Evolutionary conservation across 1,140 invertebrate genomes (phyloP), one percentile per base, ranked within the genome.

Genomic region (Drosophila willistoni): DNA sequence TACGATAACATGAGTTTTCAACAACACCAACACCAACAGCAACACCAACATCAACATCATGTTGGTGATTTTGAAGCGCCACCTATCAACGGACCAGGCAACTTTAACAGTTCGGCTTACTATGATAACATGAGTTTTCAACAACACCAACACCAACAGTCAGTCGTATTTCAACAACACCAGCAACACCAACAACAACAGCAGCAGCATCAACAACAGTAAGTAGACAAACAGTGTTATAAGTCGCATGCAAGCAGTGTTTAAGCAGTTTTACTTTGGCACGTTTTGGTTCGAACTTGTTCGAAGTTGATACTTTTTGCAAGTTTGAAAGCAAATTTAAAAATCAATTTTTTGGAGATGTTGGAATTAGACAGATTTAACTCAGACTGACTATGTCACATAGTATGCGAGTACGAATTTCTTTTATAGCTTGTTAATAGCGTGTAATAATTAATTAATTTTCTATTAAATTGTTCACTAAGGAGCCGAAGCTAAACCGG

Each of bases 91-190:
- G 81, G 71, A 2, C 71, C 80, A 2, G 57, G 60, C 57, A 86
- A 81, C 66, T 92, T 90, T 33, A 91, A 92, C 55, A 90, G 75
- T n/a, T 73, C 77, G 25, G 66, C 79, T 29, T 92, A 92, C 44
- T 91, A 91, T 63, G 90, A 92, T 22, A 90, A 91, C 34, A 82
- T 92, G 73, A 90, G 68, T 77, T 92, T 89, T 59, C 91, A 90
- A 66, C 81, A 90, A 25, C 73, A 74, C 62, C 84, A 87, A 64
- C 83, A 87, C 55, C 83, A 87, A 9, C 83, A 87, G 7, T 72
- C 83, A 1, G 84, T 80, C 2, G 73, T 81, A 0, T 87, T 87
- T 66, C 84, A 86, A 65, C 81, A 84, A 61, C 79, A 82, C 14
- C 80, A 81, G 12, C 81, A 51, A 9, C 80, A 81, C 9, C 81